A percentile compares a stretch with the other conserved stretches of the same genome.
phyloP scores from a whole-genome alignment of 1,140 invertebrate species.

The Holcopasites calliopsidis region DNA sequence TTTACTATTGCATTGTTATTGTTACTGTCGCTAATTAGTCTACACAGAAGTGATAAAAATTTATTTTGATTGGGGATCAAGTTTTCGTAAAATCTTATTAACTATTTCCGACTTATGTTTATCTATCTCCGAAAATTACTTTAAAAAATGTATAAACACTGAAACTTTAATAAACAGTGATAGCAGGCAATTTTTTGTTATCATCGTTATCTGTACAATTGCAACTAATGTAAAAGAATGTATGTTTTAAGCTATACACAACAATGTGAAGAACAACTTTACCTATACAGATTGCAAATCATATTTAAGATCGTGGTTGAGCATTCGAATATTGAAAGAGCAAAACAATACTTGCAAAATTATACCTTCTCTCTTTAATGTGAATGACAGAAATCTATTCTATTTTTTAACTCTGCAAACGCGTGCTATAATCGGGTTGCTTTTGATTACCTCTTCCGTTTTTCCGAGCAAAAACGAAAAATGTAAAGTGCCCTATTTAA shows the following conservation, averaged over 20 bases:
- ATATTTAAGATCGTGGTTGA: background rate
- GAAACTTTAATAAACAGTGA: slow-evolving; percentile 51
- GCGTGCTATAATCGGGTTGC: background rate
- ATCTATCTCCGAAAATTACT: slow-evolving; percentile 24
- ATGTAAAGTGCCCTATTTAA: background rate
- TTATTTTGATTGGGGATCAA: slow-evolving; percentile 52
- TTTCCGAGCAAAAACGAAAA: background rate
- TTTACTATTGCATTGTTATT: slow-evolving; percentile 33
- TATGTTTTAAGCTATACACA: background rate
- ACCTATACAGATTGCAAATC: background rate
- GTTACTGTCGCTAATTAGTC: slow-evolving; percentile 30
- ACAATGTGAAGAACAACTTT: background rate
- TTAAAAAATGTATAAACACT: slow-evolving; percentile 32
- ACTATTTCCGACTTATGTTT: slow-evolving; percentile 19
- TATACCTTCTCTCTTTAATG: background rate
- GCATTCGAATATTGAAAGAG: background rate
- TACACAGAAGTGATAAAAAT: slow-evolving; percentile 36
- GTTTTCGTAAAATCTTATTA: slow-evolving; percentile 43
- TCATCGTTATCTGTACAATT: slow-evolving; percentile 1
- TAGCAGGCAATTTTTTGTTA: slow-evolving; percentile 11
- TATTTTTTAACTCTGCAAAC: background rate
- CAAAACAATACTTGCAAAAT: background rate
- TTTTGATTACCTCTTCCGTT: background rate
- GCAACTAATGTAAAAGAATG: background rate
- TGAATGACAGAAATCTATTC: background rate